These are phyloP conservation scores for Smittia aterrima DNA, from an alignment of 2,888 invertebrate species.

Conservation along the genomic window DNA sequence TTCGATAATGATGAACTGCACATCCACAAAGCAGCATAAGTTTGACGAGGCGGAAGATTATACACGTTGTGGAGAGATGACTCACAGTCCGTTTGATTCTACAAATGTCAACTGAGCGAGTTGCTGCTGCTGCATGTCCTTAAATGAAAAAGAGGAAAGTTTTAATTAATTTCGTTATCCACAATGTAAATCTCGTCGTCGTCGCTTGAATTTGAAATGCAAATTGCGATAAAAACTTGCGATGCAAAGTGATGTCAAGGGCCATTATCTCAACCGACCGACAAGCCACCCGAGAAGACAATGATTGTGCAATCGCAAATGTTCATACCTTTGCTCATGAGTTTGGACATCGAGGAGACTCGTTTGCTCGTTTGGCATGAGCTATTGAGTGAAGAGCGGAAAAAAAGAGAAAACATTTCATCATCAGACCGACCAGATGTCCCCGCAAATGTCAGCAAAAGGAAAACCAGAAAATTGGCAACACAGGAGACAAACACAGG, in stretches of 20 bases:
- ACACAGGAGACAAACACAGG: background rate
- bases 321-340: background rate
- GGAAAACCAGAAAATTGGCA: background rate
- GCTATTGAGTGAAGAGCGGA: no score
- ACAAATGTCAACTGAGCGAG: background rate
- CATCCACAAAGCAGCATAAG: slow-evolving; percentile 30
- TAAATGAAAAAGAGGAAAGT: background rate
- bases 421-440: slow-evolving; percentile 3
- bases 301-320: slow-evolving; percentile 36
- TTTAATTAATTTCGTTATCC: slow-evolving; percentile 34
- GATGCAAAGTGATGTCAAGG: slow-evolving; percentile 24
- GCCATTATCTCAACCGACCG: background rate
- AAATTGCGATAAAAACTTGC: background rate
- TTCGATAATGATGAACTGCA: slow-evolving; percentile 9
- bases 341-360: no score
- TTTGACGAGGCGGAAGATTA: background rate
- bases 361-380: no score
- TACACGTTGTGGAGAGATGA: background rate
- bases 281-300: background rate
- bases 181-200: background rate
- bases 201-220: background rate
- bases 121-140: background rate
- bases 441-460: background rate
- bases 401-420: background rate
- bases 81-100: slow-evolving; percentile 21